phyloP scores from a whole-genome alignment of 2,113 vertebrate genomes.

The Lagopus leucura region DNA sequence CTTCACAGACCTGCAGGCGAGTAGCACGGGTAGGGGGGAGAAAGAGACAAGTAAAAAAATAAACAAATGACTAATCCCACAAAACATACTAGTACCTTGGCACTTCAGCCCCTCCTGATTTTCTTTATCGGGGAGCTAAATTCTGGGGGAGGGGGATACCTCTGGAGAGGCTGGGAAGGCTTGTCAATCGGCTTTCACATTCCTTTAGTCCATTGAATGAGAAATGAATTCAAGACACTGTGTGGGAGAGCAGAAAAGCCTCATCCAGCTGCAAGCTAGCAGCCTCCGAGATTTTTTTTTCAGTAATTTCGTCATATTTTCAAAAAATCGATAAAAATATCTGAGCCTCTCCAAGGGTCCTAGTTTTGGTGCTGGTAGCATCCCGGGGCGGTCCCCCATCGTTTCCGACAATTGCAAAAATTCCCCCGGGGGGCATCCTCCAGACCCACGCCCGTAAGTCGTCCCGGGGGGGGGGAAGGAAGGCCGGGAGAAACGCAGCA shows the following conservation, averaged over 20 bases:
- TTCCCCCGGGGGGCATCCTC: neutral
- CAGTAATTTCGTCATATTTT: constrained; percentile 91
- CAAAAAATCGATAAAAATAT: constrained; percentile 98
- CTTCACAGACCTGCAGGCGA: constrained; percentile 89
- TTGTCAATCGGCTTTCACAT: constrained; percentile 79
- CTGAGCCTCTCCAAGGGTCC: constrained; percentile 74
- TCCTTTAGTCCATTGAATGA: constrained; percentile 82
- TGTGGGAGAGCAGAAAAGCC: constrained; percentile 79
- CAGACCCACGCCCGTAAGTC: constrained; percentile 33
- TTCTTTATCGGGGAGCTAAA: constrained; percentile 47
- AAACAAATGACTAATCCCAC: neutral
- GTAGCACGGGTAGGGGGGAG: neutral
- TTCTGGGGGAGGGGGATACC: constrained; percentile 59
- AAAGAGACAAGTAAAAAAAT: neutral
- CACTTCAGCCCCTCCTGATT: neutral
- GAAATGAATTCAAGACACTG: constrained; percentile 90
- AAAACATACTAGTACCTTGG: neutral
- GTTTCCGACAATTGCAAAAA: constrained; percentile 88
- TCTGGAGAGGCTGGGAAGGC: constrained; percentile 56
- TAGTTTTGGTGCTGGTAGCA: constrained; percentile 75
- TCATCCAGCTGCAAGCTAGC: constrained; percentile 72
- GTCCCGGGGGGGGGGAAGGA: neutral
- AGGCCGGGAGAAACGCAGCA: constrained; percentile 37
- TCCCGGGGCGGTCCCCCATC: constrained; percentile 71
- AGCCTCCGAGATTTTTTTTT: constrained; percentile 42